Evolutionary conservation across 2,113 vertebrate species (phyloP).

Genomic region (Abramis brama): DNA sequence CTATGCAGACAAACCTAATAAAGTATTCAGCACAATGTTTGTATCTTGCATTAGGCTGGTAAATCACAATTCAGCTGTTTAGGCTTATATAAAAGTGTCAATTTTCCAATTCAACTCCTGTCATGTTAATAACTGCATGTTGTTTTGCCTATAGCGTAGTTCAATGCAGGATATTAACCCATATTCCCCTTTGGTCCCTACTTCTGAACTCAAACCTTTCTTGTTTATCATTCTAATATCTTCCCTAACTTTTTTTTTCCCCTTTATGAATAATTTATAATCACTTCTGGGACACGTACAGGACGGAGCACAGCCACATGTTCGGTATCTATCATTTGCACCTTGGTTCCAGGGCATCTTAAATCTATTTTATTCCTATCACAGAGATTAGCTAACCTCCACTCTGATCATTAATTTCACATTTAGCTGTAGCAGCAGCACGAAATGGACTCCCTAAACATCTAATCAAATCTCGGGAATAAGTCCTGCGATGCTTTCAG

Average conservation of each 20-base stretch:
- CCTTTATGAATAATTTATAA: slow-evolving; percentile 23
- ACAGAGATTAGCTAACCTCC: slow-evolving; percentile 13
- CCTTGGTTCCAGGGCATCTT: slow-evolving; percentile 14
- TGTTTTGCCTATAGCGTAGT: not conserved
- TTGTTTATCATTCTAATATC: slow-evolving; percentile 20
- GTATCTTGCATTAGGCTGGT: not conserved
- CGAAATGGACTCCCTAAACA: slow-evolving; percentile 12
- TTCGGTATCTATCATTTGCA: not conserved
- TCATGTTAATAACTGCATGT: not conserved
- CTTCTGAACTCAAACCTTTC: not conserved
- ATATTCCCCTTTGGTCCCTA: not conserved
- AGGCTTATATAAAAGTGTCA: not conserved
- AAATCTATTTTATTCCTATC: slow-evolving; percentile 20
- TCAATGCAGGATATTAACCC: not conserved
- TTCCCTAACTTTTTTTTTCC: not conserved
- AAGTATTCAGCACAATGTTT: not conserved
- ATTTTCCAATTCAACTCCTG: not conserved
- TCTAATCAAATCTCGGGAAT: slow-evolving; percentile 12
- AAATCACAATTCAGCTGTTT: not conserved
- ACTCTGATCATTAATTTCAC: slow-evolving; percentile 25
- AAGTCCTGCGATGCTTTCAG: slow-evolving; percentile 1
- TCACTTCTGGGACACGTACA: not conserved
- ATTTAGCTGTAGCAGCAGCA: not conserved
- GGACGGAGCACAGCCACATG: not conserved
- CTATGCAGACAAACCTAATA: not conserved